These are phyloP conservation scores for Drosophila carrolli DNA, from an alignment of 1,140 invertebrate species.

Conservation along the genomic window DNA sequence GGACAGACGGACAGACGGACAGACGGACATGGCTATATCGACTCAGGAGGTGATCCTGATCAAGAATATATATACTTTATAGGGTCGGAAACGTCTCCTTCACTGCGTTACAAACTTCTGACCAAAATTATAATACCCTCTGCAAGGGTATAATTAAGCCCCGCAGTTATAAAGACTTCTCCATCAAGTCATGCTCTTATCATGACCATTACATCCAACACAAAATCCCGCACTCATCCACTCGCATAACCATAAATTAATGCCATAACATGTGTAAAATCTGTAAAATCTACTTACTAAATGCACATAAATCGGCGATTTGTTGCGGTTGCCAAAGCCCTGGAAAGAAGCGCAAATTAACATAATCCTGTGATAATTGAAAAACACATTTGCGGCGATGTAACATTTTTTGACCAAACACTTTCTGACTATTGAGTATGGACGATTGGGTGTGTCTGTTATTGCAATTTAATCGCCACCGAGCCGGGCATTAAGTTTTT, in stretches of 20 bases:
- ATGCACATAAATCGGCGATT: conserved; percentile 77
- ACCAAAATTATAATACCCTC: too few relatives aligned
- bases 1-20: too few relatives aligned
- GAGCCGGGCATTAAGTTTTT: conserved; percentile 37
- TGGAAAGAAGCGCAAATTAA: conserved; percentile 60
- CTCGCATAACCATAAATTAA: conserved; percentile 59
- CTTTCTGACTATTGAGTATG: conserved; percentile 51
- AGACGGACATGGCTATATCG: too few relatives aligned
- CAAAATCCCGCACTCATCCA: conserved; percentile 17
- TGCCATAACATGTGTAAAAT: conserved; percentile 76
- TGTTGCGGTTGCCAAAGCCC: conserved; percentile 51
- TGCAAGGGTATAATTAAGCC: too few relatives aligned
- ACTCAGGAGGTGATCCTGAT: too few relatives aligned
- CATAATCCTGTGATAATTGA: conserved; percentile 81
- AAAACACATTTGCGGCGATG: conserved; percentile 79
- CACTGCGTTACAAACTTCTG: too few relatives aligned
- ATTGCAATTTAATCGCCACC: conserved; percentile 71
- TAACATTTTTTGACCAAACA: conserved; percentile 60
- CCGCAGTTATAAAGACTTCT: background rate
- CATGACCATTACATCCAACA: conserved; percentile 22
- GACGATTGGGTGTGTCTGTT: conserved; percentile 54
- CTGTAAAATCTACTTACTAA: conserved; percentile 70
- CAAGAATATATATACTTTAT: too few relatives aligned
- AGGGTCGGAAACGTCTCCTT: too few relatives aligned
- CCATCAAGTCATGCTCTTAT: conserved; percentile 21